A percentile compares a stretch with the other conserved stretches of the same genome.
Conservation (phyloP, 2,113 vertebrate genomes). For the Forbesichthys agassizii region DNA sequence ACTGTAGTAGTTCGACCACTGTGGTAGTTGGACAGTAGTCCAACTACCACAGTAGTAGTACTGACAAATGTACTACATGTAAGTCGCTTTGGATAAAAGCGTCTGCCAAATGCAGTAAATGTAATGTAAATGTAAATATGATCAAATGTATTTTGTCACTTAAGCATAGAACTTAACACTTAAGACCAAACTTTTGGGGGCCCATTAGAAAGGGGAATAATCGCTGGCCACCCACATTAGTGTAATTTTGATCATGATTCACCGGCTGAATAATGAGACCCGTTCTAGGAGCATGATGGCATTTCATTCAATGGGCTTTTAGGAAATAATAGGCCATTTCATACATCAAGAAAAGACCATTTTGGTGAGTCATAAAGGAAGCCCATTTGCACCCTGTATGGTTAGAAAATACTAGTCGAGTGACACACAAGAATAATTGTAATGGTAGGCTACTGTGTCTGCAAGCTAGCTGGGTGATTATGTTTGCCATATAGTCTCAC, state of each 20-base stretch:
- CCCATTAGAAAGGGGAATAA: constrained; percentile 30
- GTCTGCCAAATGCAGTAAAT: too few relatives aligned
- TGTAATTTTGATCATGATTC: constrained; percentile 20
- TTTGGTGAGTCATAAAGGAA: neutral
- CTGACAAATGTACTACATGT: too few relatives aligned
- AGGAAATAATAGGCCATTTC: constrained; percentile 19
- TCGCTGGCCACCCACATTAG: constrained; percentile 8
- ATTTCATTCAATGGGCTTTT: constrained; percentile 16
- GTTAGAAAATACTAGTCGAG: constrained; percentile 1
- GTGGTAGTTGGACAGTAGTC: too few relatives aligned
- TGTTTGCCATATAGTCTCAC: neutral
- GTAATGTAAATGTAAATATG: neutral
- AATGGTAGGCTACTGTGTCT: constrained; percentile 13
- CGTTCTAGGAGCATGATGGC: neutral
- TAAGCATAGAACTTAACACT: neutral
- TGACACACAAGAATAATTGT: constrained; percentile 2
- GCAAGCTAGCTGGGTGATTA: neutral
- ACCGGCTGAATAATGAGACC: constrained; percentile 15
- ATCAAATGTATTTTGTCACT: constrained; percentile 25
- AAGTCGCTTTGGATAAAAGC: too few relatives aligned
- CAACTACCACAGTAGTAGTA: too few relatives aligned
- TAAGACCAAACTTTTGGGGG: constrained; percentile 17
- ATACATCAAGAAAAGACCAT: neutral
- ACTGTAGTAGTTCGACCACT: too few relatives aligned
- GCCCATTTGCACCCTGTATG: neutral